Base-by-base conservation (phyloP, 2,797 vertebrate genomes). In the Lutjanus argentimaculatus region DNA sequence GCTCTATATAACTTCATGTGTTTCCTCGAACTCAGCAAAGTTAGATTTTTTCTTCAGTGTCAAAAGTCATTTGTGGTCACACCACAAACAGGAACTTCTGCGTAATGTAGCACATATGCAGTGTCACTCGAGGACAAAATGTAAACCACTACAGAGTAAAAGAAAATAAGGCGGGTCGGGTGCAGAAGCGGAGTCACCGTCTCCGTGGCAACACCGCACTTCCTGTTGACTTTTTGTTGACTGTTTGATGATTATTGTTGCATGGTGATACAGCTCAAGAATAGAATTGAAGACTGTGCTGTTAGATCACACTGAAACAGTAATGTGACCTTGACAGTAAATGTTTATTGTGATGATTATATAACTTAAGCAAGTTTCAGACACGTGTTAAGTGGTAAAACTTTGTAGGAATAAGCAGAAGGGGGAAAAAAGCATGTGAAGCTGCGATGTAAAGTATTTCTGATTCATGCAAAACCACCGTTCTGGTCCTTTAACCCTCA, bases 161-260 rank as follows among this genome's bases (percentile, higher is more conserved):
- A 21, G n/a, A 40, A 67, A 68, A 52, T 14, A 58, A 57, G 7
- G 19, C 3, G 6, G 17, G 25, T 1, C 6, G n/a, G 45, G 51
- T 40, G 22, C 48, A 22, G 52, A 43, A 30, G 36, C 52, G 6
- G 11, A 56, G 46, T 7, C 53, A 14, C 6, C 0, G 25, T 86
- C 63, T 70, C 84, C 73, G 10, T 56, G 73, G 77, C 55, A 76
- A 78, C 71, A 0, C 48, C 11, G n/a, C 55, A 79, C 68, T 84
- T 83, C 76, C 77, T 83, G 83, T 88, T 82, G 55, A 56, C 56
- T 43, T 15, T 58, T 72, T 85, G 65, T 30, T 52, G 53, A 73
- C 46, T 52, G 55, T 71, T 69, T 77, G 53, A 19, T 75, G 30
- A 59, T 75, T 9, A 40, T 25, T 65, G 74, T 74, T 82, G 45